These are phyloP conservation scores for Acronicta alni DNA, from an alignment of 2,888 invertebrate species.

Conservation along the genomic window DNA sequence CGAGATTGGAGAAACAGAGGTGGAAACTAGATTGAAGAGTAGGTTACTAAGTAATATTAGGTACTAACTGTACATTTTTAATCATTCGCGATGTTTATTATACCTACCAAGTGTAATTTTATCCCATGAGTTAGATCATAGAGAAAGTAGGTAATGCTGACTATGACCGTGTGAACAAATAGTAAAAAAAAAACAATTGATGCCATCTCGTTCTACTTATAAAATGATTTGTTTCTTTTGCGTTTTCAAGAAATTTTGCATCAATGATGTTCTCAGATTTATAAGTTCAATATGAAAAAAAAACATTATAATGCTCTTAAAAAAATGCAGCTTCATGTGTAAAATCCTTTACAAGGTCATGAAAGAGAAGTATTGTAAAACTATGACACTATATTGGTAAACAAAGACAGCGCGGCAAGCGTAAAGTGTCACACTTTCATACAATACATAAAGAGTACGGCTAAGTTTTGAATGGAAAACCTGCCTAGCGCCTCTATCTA, in stretches of 20 bases:
- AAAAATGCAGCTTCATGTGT: neutral
- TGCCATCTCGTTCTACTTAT: constrained; percentile 40
- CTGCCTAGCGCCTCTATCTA: no score
- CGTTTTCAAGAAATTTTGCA: constrained; percentile 3
- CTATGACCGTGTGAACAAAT: constrained; percentile 50
- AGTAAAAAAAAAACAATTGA: constrained; percentile 36
- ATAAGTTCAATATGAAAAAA: neutral
- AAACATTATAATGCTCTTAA: neutral
- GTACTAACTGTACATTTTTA: no score
- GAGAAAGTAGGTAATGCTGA: constrained; percentile 64
- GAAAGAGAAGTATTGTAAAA: constrained; percentile 15
- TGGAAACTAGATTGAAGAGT: constrained; percentile 27
- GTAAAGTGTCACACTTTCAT: constrained; percentile 41
- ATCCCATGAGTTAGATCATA: constrained; percentile 63
- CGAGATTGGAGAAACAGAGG: constrained; percentile 10
- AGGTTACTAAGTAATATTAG: no score
- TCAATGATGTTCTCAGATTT: neutral
- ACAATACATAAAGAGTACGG: neutral
- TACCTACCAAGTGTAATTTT: constrained; percentile 20
- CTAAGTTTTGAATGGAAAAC: neutral
- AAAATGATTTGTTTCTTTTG: constrained; percentile 10
- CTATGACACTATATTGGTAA: constrained; percentile 29
- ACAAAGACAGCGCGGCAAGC: constrained; percentile 27
- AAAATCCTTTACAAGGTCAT: constrained; percentile 19
- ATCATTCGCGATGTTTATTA: constrained; percentile 15